Evolutionary conservation across 2,113 vertebrate genomes (phyloP).

Genomic region (Philantomba maxwellii): DNA sequence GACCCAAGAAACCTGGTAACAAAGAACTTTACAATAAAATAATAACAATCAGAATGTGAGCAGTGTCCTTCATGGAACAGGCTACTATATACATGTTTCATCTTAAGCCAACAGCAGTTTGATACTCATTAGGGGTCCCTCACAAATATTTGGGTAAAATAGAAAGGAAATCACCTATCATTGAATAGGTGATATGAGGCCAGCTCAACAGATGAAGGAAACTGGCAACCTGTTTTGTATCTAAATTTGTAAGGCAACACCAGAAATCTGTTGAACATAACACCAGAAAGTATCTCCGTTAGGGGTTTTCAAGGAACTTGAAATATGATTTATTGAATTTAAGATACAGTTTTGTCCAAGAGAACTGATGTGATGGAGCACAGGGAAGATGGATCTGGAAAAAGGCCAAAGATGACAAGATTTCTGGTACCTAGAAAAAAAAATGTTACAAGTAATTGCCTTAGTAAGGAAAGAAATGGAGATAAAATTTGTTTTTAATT

Average conservation of each 20-base stretch:
- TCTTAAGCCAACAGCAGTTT: background rate
- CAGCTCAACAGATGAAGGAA: background rate
- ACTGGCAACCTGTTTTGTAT: background rate
- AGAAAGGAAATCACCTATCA: background rate
- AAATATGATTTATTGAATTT: slow-evolving; percentile 20
- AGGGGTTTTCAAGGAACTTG: background rate
- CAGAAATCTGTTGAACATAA: background rate
- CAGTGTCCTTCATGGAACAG: background rate
- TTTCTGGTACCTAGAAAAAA: background rate
- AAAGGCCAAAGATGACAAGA: background rate
- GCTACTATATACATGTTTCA: background rate
- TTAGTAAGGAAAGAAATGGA: background rate
- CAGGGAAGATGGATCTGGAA: background rate
- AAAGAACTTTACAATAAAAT: background rate
- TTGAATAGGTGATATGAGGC: background rate
- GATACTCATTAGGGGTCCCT: background rate
- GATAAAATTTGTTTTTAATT: background rate
- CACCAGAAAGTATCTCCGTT: background rate
- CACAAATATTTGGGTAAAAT: background rate
- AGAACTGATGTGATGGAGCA: background rate
- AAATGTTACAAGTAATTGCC: background rate
- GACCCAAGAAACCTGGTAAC: background rate
- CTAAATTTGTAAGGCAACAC: background rate
- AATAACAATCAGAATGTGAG: background rate
- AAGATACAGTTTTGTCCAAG: background rate